Conservation (phyloP, 2,113 vertebrate species). For the human (Homo sapiens) region GRCh38 chr6:139934501-139935000, state of each 20-base stretch:
- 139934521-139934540: not conserved
- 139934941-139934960: not conserved
- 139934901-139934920: not conserved
- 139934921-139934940: not conserved
- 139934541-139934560: not conserved
- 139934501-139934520: not conserved
- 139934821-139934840: too few species aligned
- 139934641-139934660: not conserved
- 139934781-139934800: too few species aligned
- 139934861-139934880: too few species aligned
- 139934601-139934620: not conserved
- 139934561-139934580: not conserved
- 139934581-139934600: not conserved
- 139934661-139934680: not conserved
- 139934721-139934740: too few species aligned
- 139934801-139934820: too few species aligned
- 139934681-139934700: not conserved
- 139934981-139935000: not conserved
- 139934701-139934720: not conserved
- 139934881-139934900: not conserved
- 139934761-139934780: too few species aligned
- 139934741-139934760: too few species aligned
- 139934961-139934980: slow-evolving; percentile 20
- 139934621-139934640: not conserved
- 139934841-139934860: too few species aligned